Base-by-base conservation (phyloP, 2,888 invertebrate species). In the Lypha dubia region DNA sequence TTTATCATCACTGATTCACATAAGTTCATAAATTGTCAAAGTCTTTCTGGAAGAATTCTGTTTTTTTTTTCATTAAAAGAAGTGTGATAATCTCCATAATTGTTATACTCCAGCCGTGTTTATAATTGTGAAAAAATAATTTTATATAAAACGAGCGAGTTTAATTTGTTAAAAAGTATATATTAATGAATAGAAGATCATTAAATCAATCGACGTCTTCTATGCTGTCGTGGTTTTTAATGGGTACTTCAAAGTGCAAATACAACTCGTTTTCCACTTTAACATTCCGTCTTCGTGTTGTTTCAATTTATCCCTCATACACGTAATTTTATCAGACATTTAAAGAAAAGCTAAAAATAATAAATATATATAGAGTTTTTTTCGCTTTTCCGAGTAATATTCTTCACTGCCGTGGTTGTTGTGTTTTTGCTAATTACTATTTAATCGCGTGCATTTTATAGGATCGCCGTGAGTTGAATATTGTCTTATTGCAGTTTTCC, bases 181-280 rank as follows among this genome's bases (percentile, higher is more conserved):
- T 90, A 73, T 91, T 89, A 85, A 91, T 91, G 91, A 88, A 81
- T 89, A 87, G 86, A 88, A 88, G 83, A 75, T 87, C 89, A 84
- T 85, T 86, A 86, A 77, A 74, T 75, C 58, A 62, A 51, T 67
- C 79, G 56, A 65, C 60, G 73, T 53, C 38, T 60, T 79, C 22
- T 24, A 60, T 58, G 63, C 51, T 67, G 76, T 76, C 68, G 65
- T 83, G 75, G 71, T 79, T 65, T 67, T 82, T 80, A 65, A 77
- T 73, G 71, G 76, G 67, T 74, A 77, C 68, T 73, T 35, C 76
- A 70, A 79, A 82, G 62, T 74, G 75, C 79, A 85, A 84, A 86
- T 86, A 86, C 87, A 86, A 88, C 86, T 87, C 87, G 86, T 84
- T 83, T 87, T 86, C 80, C 82, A 86, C 87, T 73, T 86, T 71